A percentile compares a stretch with the other conserved stretches of the same genome.
phyloP scores from a whole-genome alignment of 2,797 vertebrate species.

The Macrochelys suwanniensis region DNA sequence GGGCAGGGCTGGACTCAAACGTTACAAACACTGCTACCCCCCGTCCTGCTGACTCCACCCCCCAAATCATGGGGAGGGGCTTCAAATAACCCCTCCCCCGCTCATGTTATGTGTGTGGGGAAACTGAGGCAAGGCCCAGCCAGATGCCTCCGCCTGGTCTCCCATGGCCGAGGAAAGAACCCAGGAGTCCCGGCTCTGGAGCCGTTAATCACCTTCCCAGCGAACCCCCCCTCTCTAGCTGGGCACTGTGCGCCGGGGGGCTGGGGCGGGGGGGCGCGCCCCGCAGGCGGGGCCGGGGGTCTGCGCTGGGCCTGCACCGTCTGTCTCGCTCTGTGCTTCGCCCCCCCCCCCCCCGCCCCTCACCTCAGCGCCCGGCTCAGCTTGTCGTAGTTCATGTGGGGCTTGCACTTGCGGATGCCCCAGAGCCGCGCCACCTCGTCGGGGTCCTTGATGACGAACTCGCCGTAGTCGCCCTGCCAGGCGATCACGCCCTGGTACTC shows the following conservation, averaged over 20 bases:
- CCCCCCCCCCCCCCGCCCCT: slow-evolving; percentile 65
- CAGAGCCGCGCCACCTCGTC: slow-evolving; percentile 93
- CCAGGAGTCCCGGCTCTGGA: no score
- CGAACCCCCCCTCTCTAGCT: neutral
- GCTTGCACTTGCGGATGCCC: slow-evolving; percentile 94
- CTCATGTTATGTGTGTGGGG: neutral
- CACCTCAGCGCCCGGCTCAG: slow-evolving; percentile 93
- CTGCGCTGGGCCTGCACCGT: neutral
- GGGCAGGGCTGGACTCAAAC: no score
- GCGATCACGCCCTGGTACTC: slow-evolving; percentile 94
- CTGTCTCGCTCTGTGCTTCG: slow-evolving; percentile 49
- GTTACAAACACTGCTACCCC: no score
- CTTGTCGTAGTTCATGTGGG: slow-evolving; percentile 96
- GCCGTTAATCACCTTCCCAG: no score
- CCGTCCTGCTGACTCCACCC: no score
- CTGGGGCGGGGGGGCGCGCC: no score
- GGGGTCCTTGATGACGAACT: slow-evolving; percentile 95
- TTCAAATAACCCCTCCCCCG: neutral
- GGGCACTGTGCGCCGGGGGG: no score
- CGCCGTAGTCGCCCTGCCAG: slow-evolving; percentile 95
- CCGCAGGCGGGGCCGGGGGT: no score
- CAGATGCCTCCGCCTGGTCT: neutral
- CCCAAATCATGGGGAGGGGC: no score
- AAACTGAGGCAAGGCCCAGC: no score
- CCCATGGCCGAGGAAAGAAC: neutral